Evolutionary conservation across 2,797 vertebrate species (phyloP), one percentile per base, ranked within the genome.

Genomic region (Astyanax mexicanus): DNA sequence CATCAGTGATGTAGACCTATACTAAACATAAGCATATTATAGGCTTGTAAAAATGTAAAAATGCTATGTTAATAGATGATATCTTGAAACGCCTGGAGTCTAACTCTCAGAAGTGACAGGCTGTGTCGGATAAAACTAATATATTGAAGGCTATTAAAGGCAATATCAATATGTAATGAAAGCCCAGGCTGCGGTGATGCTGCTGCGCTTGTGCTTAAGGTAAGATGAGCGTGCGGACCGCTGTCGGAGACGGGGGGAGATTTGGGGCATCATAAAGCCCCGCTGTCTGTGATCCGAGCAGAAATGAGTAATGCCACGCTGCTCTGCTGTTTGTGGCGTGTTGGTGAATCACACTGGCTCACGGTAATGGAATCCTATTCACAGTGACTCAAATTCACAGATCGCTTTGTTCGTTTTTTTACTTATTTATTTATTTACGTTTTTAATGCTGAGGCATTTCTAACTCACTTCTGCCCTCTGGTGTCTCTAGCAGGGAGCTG

Each of bases 391-490:
- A 72, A 55, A 78, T 78, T 73, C 70, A 78, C 62, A 27, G 69
- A 65, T 66, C 58, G 66, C 51, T 68, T 69, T 77, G 73, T 77
- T 67, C 74, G 27, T n/a, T 40, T 37, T 21, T 21, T 52, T 35
- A 15, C 37, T 32, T 51, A 19, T 68, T 68, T 51, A n/a, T 68
- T 51, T 49, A 40, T 40, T 57, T 65, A 19, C 17, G 23, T 45
- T 47, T 47, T 40, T 7, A n/a, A 60, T 32, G 15, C 3, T 5
- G 51, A 55, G 21, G 11, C 13, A 64, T 85, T 81, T 78, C 42
- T 80, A 66, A 65, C 76, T 79, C 70, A 75, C 58, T 80, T 23
- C 68, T 84, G 80, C 82, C 84, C 79, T 75, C 82, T 85, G 60
- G 61, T 79, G 84, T 45, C 51, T 73, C 11, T 64, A 5, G 10